phyloP scores from a whole-genome alignment of 1,140 invertebrate species.

The Drosophila albomicans region DNA sequence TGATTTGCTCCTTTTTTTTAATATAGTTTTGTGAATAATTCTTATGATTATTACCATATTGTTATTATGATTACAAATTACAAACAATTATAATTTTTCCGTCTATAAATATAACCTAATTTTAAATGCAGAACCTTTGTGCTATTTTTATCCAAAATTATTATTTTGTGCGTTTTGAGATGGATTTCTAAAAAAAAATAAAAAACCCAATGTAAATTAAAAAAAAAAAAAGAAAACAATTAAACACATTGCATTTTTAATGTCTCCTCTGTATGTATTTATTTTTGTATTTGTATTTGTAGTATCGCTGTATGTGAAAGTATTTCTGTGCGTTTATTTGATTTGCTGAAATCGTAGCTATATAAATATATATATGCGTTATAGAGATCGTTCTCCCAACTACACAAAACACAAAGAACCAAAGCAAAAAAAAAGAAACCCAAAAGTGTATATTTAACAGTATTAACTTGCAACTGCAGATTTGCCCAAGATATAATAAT shows the following conservation, averaged over 20 bases:
- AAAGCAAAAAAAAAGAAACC: background rate
- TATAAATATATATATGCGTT: constrained; percentile 5
- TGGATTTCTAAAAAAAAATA: constrained; percentile 65
- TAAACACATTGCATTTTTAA: constrained; percentile 59
- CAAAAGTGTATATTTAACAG: constrained; percentile 20
- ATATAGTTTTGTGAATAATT: constrained; percentile 7
- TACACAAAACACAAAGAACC: background rate
- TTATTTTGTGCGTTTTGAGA: constrained; percentile 79
- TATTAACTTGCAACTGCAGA: constrained; percentile 30
- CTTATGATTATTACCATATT: constrained; percentile 28
- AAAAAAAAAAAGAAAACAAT: constrained; percentile 45
- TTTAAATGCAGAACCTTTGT: constrained; percentile 51
- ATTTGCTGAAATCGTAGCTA: constrained; percentile 18
- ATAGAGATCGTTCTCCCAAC: constrained; percentile 33
- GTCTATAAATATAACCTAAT: constrained; percentile 45
- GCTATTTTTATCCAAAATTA: constrained; percentile 65
- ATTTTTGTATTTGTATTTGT: background rate
- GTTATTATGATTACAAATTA: constrained; percentile 36
- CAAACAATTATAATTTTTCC: constrained; percentile 42
- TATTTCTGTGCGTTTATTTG: constrained; percentile 17
- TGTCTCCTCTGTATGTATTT: constrained; percentile 40
- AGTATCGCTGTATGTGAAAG: constrained; percentile 7
- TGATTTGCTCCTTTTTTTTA: constrained; percentile 3
- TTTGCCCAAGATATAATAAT: background rate
- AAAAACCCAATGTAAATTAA: constrained; percentile 71